Base-by-base conservation (phyloP, 92 coral and sea anemone genomes). In the Isaurus tuberculatus region DNA sequence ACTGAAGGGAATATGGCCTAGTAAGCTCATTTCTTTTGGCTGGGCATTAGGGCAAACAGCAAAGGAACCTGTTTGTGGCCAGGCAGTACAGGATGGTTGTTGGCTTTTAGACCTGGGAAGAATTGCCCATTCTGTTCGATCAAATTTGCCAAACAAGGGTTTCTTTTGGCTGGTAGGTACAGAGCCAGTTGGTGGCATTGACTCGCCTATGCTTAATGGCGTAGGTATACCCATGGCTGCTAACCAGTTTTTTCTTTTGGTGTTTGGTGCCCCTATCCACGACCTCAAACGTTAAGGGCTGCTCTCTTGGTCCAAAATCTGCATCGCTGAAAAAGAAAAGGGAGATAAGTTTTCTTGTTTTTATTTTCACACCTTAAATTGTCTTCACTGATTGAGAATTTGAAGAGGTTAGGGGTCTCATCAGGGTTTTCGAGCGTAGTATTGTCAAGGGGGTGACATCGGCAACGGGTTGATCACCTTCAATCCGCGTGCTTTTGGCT, bases 211-310 rank as follows among this genome's bases (percentile, higher is more conserved):
- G 9, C 15, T 51, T 32, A 11, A 57, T 25, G 83, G 34, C 58
- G 27, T 48, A 77, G 15, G 26, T 25, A 15, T 33, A 77, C 6
- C 83, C 70, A 16, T 53, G 28, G 46, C 66, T 51, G 81, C 30
- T 61, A 25, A 46, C 44, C 0, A 73, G 36, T 73, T 75, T 75
- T 29, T 4, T 23, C 57, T 75, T 29, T 7, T 51, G 48, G 31
- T 25, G 51, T 28, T 13, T 55, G 31, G 83, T 33, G 34, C 68
- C 83, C 51, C 65, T 70, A 10, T 61, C 46, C 73, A 79, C 71
- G 40, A 61, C 7, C 40, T 61, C 51, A 9, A 51, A 25, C 19
- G 44, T 40, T 40, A 1, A 40, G 11, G 44, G 44, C 44, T 7
- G 44, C 44, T 37, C 43, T 37, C n/a, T n/a, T n/a, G n/a, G n/a